phyloP scores from a whole-genome alignment of 2,797 vertebrate genomes.

The Catharus ustulatus region DNA sequence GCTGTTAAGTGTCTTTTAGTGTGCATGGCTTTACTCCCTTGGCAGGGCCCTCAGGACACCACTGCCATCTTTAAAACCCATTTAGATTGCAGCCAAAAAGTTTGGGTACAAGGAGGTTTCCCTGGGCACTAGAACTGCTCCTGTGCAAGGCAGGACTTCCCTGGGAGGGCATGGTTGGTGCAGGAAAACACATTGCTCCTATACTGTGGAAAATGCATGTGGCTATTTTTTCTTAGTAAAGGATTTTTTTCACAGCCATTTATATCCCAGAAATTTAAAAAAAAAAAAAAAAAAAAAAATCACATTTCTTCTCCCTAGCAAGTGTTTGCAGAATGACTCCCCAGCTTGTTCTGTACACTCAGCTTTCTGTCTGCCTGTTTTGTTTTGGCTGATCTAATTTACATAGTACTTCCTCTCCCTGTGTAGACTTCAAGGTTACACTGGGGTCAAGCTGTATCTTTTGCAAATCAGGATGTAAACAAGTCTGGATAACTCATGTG shows the following conservation, averaged over 20 bases:
- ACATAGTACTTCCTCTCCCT: conserved; percentile 61
- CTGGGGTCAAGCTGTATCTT: conserved; percentile 47
- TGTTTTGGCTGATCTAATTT: conserved; percentile 54
- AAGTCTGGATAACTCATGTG: conserved; percentile 37
- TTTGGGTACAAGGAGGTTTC: fast-evolving
- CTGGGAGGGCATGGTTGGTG: fast-evolving
- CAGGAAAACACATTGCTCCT: background rate
- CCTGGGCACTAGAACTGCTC: background rate
- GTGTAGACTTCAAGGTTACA: conserved; percentile 33
- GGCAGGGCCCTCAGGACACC: background rate
- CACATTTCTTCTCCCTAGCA: background rate
- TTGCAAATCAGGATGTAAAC: conserved; percentile 67
- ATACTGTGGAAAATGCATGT: background rate
- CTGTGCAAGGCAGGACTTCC: background rate
- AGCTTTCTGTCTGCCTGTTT: conserved; percentile 10
- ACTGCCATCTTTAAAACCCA: background rate
- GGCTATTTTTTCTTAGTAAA: background rate
- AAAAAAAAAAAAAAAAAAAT: background rate
- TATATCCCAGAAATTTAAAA: background rate
- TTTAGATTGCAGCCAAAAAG: background rate
- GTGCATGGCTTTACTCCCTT: fast-evolving
- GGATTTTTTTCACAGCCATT: background rate
- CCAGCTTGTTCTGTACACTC: background rate
- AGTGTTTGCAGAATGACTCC: background rate
- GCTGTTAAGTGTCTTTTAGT: background rate